Base-by-base conservation (phyloP, 2,797 vertebrate species). In the Coregonus sp. region DNA sequence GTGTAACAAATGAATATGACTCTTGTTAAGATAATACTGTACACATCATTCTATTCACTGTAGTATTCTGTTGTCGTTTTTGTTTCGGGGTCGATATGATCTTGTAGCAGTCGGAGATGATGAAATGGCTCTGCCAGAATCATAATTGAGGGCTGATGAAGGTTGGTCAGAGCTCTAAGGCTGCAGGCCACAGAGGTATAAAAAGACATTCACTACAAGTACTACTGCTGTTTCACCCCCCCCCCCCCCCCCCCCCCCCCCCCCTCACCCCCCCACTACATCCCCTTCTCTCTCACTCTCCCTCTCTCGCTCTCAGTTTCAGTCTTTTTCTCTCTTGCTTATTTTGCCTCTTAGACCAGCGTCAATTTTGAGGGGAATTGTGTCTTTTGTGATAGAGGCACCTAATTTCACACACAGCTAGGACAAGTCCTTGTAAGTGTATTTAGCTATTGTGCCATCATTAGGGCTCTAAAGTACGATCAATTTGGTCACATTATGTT, bases 61-160 rank as follows among this genome's bases (percentile, higher is more conserved):
- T 47, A 18, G 14, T 33, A n/a, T 70, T 33, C 29, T 15, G 33
- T 7, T 37, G 67, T 16, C 25, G 14, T 72, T 47, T 47, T 40
- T 61, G 25, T 25, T 52, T 0, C 31, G 78, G 52, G 87, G 84
- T 90, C 87, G 86, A 84, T 85, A 83, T 86, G 84, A 86, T 79
- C 80, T 84, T 59, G 81, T 85, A 63, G 31, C 33, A 40, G 54
- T 63, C 20, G 25, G 52, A 33, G 37, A 29, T 37, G 14, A 40
- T 71, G 91, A 89, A 91, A 84, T 80, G 84, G 79, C 83, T 84
- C 86, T 86, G 88, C 89, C 83, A 85, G 82, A 84, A 84, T 86
- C 87, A 85, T 92, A 91, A 90, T 85, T 84, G 84, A 86, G 84
- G 86, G 90, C 87, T 91, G 91, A 91, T 92, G 90, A 88, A 88